Evolutionary conservation across 1,140 invertebrate species (phyloP), one percentile per base, ranked within the genome.

Genomic region (Varroa destructor): DNA sequence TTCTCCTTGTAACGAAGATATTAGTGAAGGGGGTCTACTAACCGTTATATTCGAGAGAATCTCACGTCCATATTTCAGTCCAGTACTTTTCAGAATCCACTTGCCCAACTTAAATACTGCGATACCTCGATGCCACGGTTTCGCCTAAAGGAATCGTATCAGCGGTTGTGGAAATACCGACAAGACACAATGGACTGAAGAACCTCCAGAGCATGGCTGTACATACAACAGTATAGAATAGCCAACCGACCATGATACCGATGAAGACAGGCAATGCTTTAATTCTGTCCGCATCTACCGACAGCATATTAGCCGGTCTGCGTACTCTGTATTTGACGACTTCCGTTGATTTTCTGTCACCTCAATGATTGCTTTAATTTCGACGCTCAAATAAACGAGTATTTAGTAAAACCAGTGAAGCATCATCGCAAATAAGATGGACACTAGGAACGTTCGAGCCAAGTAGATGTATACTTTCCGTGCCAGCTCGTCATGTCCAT

Each of bases 381-480:
- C 54, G 73, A 78, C 73, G 3, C 76, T 77, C 67, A 74, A 55
- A 3, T 57, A 46, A 77, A 89, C 90, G 89, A 94, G 93, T 46
- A 87, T 83, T 77, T 91, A 87, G 79, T 93, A 93, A 79, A 94
- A 95, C 75, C 92, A 89, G 0, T 88, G 86, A 6, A 97, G 79
- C 14, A 97, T 81, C 56, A 98, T 77, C 0, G 93, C 96, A 56
- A 75, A 74, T 36, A 75, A 8, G 1, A 55, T 73, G 0, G 72
- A 56, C 42, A 71, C 72, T n/a, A 75, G 2, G 46, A 83, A 78
- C 74, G 82, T 76, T 0, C 78, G 74, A 1, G 84, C 78, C 0
- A 90, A 87, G 80, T 91, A 95, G 3, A 92, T 78, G 75, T 88
- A 89, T 40, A 93, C 93, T 79, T 88, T 89, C 91, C 92, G 95